A percentile compares a stretch with the other conserved stretches of the same genome.
Conservation (phyloP, 2,797 vertebrate species). For the Siniperca undulata region DNA sequence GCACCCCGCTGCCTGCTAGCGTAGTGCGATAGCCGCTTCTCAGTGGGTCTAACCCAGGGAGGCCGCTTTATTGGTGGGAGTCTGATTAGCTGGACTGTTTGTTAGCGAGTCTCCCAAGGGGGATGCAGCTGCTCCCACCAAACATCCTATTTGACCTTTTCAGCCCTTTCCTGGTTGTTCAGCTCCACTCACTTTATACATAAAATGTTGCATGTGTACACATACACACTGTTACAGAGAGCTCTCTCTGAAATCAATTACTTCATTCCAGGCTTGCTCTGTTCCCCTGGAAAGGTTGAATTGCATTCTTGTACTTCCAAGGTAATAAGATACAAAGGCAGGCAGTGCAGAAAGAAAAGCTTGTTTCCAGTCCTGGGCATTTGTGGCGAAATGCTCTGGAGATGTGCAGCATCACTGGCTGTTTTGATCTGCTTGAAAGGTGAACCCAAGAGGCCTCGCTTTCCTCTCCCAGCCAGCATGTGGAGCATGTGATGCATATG, state of each 20-base stretch:
- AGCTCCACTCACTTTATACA: constrained; percentile 47
- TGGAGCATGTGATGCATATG: constrained; percentile 45
- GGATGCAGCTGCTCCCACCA: constrained; percentile 50
- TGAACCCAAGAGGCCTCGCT: constrained; percentile 47
- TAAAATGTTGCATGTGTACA: constrained; percentile 32
- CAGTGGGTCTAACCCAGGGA: constrained; percentile 34
- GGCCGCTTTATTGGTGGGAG: constrained; percentile 48
- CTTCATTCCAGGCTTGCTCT: constrained; percentile 45
- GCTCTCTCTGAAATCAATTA: constrained; percentile 65
- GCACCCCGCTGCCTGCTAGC: constrained; percentile 41
- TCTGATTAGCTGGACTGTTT: constrained; percentile 66
- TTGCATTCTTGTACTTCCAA: constrained; percentile 54
- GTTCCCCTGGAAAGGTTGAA: constrained; percentile 61
- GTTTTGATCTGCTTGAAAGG: constrained; percentile 69
- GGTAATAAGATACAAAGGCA: constrained; percentile 65
- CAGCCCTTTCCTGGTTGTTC: constrained; percentile 43
- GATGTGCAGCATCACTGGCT: constrained; percentile 59
- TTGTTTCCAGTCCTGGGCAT: constrained; percentile 48
- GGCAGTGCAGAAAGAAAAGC: constrained; percentile 42
- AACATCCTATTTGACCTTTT: constrained; percentile 79
- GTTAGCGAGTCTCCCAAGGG: constrained; percentile 46
- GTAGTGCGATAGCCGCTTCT: constrained; percentile 21
- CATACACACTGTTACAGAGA: constrained; percentile 18
- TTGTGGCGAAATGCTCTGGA: constrained; percentile 58
- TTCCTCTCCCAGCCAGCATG: constrained; percentile 32